Conservation (phyloP, 1,140 invertebrate genomes). For the Phymastichus coffea region DNA sequence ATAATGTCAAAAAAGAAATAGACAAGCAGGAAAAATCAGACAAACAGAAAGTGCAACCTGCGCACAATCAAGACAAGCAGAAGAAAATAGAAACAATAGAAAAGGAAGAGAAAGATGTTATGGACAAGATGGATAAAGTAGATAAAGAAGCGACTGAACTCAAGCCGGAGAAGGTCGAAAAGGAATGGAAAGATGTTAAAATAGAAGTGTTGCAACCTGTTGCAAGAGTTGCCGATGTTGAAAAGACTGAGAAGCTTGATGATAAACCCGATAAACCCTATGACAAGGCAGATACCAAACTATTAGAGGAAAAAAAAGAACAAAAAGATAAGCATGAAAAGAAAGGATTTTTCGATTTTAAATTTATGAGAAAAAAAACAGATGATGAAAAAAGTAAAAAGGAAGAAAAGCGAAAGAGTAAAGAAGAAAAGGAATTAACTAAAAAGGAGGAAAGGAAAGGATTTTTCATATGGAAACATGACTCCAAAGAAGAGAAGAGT, state of each 20-base stretch:
- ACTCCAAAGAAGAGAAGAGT: not conserved
- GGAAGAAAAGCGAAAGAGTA: no score
- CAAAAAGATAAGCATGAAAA: not conserved
- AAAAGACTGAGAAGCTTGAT: not conserved
- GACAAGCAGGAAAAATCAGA: not conserved
- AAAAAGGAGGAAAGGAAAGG: not conserved
- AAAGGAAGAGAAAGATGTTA: not conserved
- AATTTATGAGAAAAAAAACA: not conserved
- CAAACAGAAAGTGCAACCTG: constrained; percentile 1
- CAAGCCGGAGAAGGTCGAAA: not conserved
- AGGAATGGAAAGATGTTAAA: not conserved
- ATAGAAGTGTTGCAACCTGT: constrained; percentile 13
- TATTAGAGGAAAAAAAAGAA: not conserved
- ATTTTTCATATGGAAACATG: not conserved
- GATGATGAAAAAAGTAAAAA: not conserved
- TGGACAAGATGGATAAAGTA: not conserved
- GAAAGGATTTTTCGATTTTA: no score
- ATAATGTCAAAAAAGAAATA: not conserved
- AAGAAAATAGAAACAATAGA: constrained; percentile 6
- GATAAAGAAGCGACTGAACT: not conserved
- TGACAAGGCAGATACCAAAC: constrained; percentile 5
- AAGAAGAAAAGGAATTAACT: not conserved
- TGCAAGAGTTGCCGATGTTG: not conserved
- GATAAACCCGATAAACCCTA: not conserved
- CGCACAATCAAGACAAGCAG: not conserved